Evolutionary conservation across 92 coral and sea anemone species (phyloP).

Genomic region (Parazoanthus darwini): DNA sequence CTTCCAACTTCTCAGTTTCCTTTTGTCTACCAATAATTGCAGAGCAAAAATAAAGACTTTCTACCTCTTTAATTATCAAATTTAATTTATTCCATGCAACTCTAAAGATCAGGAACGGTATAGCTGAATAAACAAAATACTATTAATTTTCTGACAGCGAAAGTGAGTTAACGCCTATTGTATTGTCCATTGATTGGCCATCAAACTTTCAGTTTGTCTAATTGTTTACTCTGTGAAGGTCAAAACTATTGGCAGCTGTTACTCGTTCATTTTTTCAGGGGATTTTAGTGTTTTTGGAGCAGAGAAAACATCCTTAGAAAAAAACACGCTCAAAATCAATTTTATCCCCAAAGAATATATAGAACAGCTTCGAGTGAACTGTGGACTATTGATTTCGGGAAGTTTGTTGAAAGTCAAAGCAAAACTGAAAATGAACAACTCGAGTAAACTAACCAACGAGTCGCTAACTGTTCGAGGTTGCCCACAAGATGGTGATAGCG

Average conservation of each 20-base stretch:
- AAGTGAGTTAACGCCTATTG: conserved; percentile 12
- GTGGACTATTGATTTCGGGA: neutral
- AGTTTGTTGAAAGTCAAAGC: neutral
- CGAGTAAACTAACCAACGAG: neutral
- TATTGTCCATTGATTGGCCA: conserved; percentile 2
- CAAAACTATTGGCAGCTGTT: conserved; percentile 17
- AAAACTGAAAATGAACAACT: conserved; percentile 9
- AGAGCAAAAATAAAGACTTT: too few species aligned
- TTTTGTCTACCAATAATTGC: too few species aligned
- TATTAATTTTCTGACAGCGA: neutral
- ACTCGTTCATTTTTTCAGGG: neutral
- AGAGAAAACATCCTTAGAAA: neutral
- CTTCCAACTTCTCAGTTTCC: too few species aligned
- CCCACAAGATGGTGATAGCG: neutral
- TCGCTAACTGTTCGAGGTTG: neutral
- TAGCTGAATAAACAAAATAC: conserved; percentile 5
- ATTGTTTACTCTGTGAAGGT: conserved; percentile 22
- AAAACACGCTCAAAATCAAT: neutral
- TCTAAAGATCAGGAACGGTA: neutral
- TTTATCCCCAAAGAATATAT: neutral
- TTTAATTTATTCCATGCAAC: neutral
- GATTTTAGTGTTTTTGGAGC: neutral
- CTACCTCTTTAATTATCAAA: neutral
- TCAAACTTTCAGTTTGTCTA: neutral
- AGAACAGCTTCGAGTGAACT: neutral